Conservation (phyloP, 1,140 invertebrate genomes). For the Brachionus rotundiformis region DNA sequence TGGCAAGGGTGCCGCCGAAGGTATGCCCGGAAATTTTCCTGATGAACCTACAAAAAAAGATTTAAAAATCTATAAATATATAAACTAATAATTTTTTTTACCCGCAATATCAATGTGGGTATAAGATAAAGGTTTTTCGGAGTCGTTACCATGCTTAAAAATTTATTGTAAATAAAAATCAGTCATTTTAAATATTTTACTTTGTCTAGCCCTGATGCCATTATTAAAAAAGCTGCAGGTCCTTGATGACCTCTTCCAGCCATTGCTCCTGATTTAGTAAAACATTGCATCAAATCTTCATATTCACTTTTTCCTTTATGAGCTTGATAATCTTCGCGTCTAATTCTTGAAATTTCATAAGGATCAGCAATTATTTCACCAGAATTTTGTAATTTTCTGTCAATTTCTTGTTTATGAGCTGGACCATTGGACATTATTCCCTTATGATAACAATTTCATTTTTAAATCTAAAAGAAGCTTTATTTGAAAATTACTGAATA, state of each 20-base stretch:
- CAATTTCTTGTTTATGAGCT: constrained; percentile 68
- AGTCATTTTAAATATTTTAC: not conserved
- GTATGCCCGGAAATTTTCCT: constrained; percentile 49
- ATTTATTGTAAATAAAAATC: not conserved
- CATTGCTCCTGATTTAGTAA: constrained; percentile 71
- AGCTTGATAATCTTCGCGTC: constrained; percentile 77
- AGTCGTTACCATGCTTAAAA: not conserved
- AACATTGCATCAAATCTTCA: constrained; percentile 82
- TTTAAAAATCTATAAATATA: not conserved
- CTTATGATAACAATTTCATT: not conserved
- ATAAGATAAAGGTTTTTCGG: constrained; percentile 41
- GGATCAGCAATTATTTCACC: constrained; percentile 81
- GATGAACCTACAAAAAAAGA: not conserved
- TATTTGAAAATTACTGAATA: constrained; percentile 68
- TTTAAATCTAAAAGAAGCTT: not conserved
- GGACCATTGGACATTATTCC: constrained; percentile 88
- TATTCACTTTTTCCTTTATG: constrained; percentile 77
- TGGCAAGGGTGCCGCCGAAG: constrained; percentile 36
- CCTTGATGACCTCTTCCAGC: constrained; percentile 81
- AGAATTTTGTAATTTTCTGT: constrained; percentile 70
- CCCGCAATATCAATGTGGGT: constrained; percentile 52
- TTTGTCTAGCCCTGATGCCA: constrained; percentile 81
- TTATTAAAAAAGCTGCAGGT: constrained; percentile 86
- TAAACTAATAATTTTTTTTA: not conserved
- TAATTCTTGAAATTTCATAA: constrained; percentile 83